A percentile compares a stretch with the other conserved stretches of the same genome.
These are phyloP conservation scores for Acanthiza pusilla DNA, from an alignment of 2,797 vertebrate species.

Conservation along the genomic window DNA sequence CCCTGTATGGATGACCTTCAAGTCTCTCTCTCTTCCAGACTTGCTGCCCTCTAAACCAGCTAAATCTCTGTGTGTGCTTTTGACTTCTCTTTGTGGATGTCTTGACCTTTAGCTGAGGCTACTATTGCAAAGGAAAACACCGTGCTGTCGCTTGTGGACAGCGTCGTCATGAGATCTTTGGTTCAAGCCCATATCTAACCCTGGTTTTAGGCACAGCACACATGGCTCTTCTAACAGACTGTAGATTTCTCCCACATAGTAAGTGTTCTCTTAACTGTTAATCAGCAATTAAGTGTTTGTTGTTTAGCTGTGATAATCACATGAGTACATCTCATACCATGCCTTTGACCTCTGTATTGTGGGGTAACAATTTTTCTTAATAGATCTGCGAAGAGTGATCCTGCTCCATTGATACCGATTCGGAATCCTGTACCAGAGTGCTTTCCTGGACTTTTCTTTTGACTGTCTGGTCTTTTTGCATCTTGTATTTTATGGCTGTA, in stretches of 20 bases:
- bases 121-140: neutral
- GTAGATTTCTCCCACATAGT: neutral
- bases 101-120: constrained; percentile 9
- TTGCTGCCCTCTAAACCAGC: neutral
- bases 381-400: neutral
- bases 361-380: neutral
- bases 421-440: neutral
- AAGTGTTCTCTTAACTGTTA: neutral
- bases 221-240: neutral
- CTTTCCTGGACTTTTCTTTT: neutral
- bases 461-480: neutral
- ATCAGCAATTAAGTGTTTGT: neutral
- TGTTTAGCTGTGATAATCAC: neutral
- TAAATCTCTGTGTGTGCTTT: neutral
- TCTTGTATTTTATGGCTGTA: neutral
- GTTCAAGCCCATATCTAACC: neutral
- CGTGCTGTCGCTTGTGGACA: neutral
- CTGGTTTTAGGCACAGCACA: neutral
- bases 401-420: neutral
- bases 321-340: neutral
- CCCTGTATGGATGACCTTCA: neutral
- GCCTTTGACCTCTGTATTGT: neutral
- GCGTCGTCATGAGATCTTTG: neutral
- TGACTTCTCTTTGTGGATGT: neutral
- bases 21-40: neutral